Conservation (phyloP, 2,888 invertebrate species). For the Apoda limacodes region DNA sequence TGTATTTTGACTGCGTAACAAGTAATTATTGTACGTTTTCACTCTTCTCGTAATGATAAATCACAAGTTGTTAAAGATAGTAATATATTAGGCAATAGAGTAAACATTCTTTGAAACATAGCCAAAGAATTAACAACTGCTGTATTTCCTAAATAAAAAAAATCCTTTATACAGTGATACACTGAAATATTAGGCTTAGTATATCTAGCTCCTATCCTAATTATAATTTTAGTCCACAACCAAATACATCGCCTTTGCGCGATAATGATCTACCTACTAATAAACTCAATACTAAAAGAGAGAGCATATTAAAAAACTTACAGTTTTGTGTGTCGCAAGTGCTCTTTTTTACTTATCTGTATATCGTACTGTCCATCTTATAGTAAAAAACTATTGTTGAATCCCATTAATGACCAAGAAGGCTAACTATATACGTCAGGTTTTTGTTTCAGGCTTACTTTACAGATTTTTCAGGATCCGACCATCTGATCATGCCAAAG, state of each 20-base stretch:
- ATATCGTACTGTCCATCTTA: conserved; percentile 67
- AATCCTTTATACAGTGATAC: too few species aligned
- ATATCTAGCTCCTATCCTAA: conserved; percentile 18
- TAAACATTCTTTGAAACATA: too few species aligned
- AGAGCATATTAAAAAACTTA: conserved; percentile 22
- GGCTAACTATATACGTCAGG: conserved; percentile 30
- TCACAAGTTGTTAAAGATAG: conserved; percentile 36
- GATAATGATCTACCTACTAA: conserved; percentile 18
- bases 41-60: conserved; percentile 53
- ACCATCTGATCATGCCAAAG: too few species aligned
- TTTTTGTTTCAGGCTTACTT: too few species aligned
- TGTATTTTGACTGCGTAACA: too few species aligned
- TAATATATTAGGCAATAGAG: not conserved
- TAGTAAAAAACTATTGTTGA: conserved; percentile 28
- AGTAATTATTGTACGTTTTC: conserved; percentile 65
- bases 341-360: conserved; percentile 41
- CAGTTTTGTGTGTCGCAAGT: conserved; percentile 65
- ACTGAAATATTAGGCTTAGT: too few species aligned
- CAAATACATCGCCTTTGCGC: conserved; percentile 41
- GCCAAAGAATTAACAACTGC: conserved; percentile 38
- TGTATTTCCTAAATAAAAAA: too few species aligned
- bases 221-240: conserved; percentile 38
- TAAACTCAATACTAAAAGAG: conserved; percentile 12
- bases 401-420: conserved; percentile 26
- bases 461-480: too few species aligned